Evolutionary conservation across 2,113 vertebrate genomes (phyloP).

Genomic region (Felis chaus): DNA sequence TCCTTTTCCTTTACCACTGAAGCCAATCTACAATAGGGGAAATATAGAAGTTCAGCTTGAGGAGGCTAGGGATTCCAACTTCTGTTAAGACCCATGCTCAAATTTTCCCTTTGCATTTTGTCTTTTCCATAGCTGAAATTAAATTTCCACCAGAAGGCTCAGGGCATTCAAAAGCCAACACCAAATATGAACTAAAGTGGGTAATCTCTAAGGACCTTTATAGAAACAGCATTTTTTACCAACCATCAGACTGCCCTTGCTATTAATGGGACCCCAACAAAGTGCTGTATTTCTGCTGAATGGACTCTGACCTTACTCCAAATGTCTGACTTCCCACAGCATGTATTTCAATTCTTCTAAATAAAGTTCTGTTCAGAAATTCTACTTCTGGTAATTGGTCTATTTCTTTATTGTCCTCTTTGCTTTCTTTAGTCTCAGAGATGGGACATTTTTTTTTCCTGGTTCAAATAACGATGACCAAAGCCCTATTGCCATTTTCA

Average conservation of each 20-base stretch:
- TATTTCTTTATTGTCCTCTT: conserved; percentile 40
- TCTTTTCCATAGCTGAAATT: not conserved
- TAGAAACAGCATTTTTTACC: not conserved
- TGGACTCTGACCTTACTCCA: not conserved
- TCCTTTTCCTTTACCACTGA: not conserved
- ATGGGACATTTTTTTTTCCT: not conserved
- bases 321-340: not conserved
- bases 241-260: not conserved
- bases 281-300: not conserved
- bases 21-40: not conserved
- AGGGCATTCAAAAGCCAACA: not conserved
- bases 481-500: not conserved
- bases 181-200: not conserved
- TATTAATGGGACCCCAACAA: not conserved
- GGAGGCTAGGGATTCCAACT: not conserved
- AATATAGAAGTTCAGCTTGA: not conserved
- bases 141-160: not conserved
- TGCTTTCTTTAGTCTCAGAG: conserved; percentile 9
- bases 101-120: not conserved
- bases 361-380: conserved; percentile 15
- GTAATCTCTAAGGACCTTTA: not conserved
- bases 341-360: conserved; percentile 15
- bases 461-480: not conserved
- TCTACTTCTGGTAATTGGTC: not conserved
- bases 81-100: not conserved